Conservation (phyloP, 1,140 invertebrate species). For the Panagrolaimus sp. region DNA sequence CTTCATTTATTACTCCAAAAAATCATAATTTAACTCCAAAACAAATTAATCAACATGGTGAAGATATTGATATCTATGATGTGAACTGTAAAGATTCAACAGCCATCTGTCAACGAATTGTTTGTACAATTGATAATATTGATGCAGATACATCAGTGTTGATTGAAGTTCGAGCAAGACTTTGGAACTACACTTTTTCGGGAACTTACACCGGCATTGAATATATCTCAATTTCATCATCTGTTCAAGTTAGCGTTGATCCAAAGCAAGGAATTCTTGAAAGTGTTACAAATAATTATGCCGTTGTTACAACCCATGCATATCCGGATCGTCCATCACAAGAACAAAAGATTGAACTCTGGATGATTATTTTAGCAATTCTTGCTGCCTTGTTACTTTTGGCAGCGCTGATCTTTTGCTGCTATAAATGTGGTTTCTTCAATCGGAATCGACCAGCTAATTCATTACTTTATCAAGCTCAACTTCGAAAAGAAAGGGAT, state of each 20-base stretch:
- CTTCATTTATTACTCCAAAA: neutral
- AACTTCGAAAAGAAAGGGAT: conserved; percentile 28
- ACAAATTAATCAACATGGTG: conserved; percentile 36
- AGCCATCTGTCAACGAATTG: conserved; percentile 33
- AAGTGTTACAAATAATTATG: conserved; percentile 45
- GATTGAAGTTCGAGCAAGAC: conserved; percentile 18
- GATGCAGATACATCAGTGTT: conserved; percentile 15
- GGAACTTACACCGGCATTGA: conserved; percentile 33
- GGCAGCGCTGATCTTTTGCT: conserved; percentile 34
- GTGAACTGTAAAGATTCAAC: conserved; percentile 41
- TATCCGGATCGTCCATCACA: conserved; percentile 44
- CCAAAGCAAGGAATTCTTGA: conserved; percentile 47
- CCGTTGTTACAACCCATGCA: conserved; percentile 41
- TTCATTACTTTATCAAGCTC: conserved; percentile 33
- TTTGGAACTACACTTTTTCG: conserved; percentile 32
- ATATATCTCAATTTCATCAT: conserved; percentile 45
- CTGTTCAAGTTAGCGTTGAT: conserved; percentile 48
- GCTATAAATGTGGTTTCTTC: conserved; percentile 42
- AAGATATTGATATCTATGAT: conserved; percentile 36
- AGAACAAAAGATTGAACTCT: conserved; percentile 34
- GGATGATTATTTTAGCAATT: conserved; percentile 43
- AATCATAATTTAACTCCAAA: conserved; percentile 30
- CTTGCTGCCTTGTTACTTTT: conserved; percentile 39
- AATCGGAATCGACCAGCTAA: conserved; percentile 42
- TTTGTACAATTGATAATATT: conserved; percentile 44